Evolutionary conservation across 2,888 invertebrate genomes (phyloP).

Genomic region (Hetaerina titia): DNA sequence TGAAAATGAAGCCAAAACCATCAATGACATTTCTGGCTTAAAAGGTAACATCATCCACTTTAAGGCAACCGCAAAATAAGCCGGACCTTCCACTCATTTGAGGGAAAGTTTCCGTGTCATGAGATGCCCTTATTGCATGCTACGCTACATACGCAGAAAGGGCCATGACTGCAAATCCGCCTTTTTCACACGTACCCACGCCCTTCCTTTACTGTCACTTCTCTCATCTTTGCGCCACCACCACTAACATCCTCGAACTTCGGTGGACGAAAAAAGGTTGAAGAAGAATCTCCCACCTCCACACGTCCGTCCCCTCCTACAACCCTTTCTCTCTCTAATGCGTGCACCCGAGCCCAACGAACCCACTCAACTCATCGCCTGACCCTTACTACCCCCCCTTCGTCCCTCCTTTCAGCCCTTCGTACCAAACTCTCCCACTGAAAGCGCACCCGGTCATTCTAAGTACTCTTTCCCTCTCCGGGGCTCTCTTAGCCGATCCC

Average conservation of each 20-base stretch:
- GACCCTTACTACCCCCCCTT: background rate
- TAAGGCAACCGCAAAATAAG: background rate
- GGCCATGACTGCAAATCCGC: background rate
- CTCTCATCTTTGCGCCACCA: background rate
- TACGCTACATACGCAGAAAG: background rate
- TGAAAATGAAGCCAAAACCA: background rate
- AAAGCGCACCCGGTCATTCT: background rate
- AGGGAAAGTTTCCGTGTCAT: background rate
- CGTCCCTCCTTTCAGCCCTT: background rate
- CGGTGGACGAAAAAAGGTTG: background rate
- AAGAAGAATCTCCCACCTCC: background rate
- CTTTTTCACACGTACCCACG: background rate
- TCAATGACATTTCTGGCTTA: background rate
- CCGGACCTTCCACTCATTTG: background rate
- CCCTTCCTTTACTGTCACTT: background rate
- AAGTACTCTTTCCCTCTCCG: background rate
- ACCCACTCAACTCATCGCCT: slow-evolving; percentile 15
- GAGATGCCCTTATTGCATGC: background rate
- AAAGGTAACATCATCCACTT: background rate
- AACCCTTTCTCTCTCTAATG: background rate
- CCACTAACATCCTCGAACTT: background rate
- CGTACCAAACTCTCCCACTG: background rate
- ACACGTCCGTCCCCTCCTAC: background rate
- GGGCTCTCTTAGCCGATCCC: background rate
- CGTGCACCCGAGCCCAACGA: background rate